These are phyloP conservation scores for Microtus ochrogaster DNA, from an alignment of 2,113 vertebrate genomes.

Conservation along the genomic window DNA sequence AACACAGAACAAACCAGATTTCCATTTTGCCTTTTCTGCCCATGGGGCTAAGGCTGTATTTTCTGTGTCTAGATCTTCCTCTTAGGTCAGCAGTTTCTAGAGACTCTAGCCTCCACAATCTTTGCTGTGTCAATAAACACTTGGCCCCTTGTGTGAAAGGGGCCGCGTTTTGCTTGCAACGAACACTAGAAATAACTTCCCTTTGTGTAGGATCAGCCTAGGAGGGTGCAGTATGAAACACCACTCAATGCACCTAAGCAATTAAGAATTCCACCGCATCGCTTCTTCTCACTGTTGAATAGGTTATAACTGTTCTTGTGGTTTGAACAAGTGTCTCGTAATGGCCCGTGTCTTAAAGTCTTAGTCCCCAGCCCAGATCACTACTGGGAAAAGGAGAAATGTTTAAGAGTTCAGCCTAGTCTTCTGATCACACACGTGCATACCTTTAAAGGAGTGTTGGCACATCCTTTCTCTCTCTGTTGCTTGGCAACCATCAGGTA, in stretches of 20 bases:
- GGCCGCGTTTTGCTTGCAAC: background rate
- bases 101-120: background rate
- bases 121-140: background rate
- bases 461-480: background rate
- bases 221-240: background rate
- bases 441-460: background rate
- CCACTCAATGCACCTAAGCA: background rate
- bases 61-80: background rate
- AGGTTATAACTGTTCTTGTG: background rate
- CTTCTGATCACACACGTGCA: background rate
- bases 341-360: background rate
- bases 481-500: background rate
- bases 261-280: background rate
- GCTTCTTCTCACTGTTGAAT: accelerated
- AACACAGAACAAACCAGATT: background rate
- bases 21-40: background rate
- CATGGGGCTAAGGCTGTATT: background rate
- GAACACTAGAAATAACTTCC: background rate
- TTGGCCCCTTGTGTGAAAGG: background rate
- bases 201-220: background rate
- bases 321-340: background rate
- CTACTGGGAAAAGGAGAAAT: background rate
- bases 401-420: background rate
- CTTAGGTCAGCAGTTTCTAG: background rate
- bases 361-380: background rate